These are phyloP conservation scores for Mechanitis messenoides DNA, from an alignment of 2,888 invertebrate genomes.

Conservation along the genomic window DNA sequence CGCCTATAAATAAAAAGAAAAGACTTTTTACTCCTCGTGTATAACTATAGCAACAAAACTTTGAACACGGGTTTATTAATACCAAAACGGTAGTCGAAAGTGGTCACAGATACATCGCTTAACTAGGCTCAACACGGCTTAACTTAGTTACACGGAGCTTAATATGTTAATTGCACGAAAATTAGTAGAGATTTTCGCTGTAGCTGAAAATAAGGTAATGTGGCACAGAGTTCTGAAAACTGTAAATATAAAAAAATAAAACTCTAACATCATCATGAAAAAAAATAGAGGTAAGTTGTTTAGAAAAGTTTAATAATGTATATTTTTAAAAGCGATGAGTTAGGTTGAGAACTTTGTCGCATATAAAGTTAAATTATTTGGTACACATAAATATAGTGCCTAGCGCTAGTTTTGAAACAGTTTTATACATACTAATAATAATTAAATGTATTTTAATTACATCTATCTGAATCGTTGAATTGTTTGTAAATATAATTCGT, in stretches of 20 bases:
- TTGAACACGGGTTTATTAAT: constrained; percentile 29
- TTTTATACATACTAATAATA: no score
- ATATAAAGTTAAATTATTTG: no score
- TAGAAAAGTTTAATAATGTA: neutral
- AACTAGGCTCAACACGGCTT: constrained; percentile 15
- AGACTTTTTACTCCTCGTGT: constrained; percentile 43
- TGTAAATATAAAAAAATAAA: constrained; percentile 18
- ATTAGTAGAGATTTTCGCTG: constrained; percentile 52
- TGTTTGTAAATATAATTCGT: constrained; percentile 2
- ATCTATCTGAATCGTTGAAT: no score
- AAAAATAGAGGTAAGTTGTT: constrained; percentile 54
- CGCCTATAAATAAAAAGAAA: constrained; percentile 31
- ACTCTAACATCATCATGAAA: constrained; percentile 9
- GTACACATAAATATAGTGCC: no score
- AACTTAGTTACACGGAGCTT: constrained; percentile 13
- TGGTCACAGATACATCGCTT: constrained; percentile 23
- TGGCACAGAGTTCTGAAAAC: constrained; percentile 36
- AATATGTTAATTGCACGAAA: constrained; percentile 27
- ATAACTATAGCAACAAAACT: constrained; percentile 32
- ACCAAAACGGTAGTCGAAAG: constrained; percentile 22
- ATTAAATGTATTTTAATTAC: no score
- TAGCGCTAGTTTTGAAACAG: no score
- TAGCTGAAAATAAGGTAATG: constrained; percentile 60
- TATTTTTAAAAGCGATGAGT: no score
- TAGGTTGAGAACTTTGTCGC: no score